Percentiles rank a stretch among this genome's conserved stretches.
Evolutionary conservation across 2,888 invertebrate species (phyloP).

Genomic region (Ophraella communa): DNA sequence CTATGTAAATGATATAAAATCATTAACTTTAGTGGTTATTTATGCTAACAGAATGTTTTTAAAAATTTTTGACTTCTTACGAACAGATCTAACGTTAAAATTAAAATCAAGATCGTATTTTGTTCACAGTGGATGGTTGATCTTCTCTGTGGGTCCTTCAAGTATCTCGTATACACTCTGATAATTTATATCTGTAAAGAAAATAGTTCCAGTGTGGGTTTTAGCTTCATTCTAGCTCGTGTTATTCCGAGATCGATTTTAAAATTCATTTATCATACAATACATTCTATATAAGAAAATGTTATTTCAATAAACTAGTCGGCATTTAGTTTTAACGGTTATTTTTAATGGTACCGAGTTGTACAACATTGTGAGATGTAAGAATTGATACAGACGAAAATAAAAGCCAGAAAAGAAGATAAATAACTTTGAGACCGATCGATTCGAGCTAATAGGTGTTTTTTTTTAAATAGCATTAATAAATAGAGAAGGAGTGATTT

Average conservation of each 20-base stretch:
- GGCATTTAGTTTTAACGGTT: conserved; percentile 23
- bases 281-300: conserved; percentile 10
- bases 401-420: not conserved
- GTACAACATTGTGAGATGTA: not conserved
- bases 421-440: no score
- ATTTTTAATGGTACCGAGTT: conserved; percentile 2
- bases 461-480: no score
- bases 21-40: no score
- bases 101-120: not conserved
- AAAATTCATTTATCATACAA: conserved; percentile 19
- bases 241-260: conserved; percentile 18
- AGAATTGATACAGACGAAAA: not conserved
- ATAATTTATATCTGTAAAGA: not conserved
- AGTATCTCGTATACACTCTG: not conserved
- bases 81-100: not conserved
- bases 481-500: no score
- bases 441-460: no score
- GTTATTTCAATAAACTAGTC: conserved; percentile 18
- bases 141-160: not conserved
- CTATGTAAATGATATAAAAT: no score
- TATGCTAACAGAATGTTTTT: no score
- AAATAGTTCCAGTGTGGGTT: not conserved
- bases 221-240: not conserved
- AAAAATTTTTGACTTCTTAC: no score
- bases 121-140: not conserved